phyloP scores from a whole-genome alignment of 2,113 vertebrate genomes.

The Malurus elegans region DNA sequence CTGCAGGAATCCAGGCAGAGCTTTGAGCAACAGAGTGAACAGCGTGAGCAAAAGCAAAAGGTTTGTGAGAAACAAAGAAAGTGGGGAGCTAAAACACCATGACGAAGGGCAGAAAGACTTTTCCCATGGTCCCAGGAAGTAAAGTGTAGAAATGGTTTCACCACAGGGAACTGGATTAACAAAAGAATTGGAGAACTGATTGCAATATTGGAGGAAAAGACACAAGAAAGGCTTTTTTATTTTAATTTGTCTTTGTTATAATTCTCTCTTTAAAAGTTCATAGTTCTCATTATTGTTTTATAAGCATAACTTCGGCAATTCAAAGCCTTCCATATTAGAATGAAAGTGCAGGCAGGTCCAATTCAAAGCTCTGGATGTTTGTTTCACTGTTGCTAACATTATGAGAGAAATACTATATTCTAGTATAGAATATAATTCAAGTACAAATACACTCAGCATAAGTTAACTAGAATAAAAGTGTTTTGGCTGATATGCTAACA shows the following conservation, averaged over 20 bases:
- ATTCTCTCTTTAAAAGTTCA: not conserved
- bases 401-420: not conserved
- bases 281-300: not conserved
- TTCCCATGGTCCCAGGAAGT: not conserved
- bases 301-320: not conserved
- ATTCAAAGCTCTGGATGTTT: not conserved
- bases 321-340: not conserved
- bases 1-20: not conserved
- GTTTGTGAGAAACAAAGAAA: not conserved
- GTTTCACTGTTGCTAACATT: not conserved
- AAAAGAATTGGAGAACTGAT: not conserved
- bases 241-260: not conserved
- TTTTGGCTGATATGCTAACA: not conserved
- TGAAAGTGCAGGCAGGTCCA: not conserved
- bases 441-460: not conserved
- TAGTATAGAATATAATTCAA: not conserved
- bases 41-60: accelerated
- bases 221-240: not conserved
- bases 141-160: not conserved
- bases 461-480: not conserved
- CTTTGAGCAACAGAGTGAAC: not conserved
- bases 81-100: not conserved
- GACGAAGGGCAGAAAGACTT: not conserved
- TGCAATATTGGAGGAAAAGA: not conserved
- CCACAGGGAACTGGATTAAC: not conserved